Conservation (phyloP, 2,113 vertebrate species). For the Oenanthe oenanthe region DNA sequence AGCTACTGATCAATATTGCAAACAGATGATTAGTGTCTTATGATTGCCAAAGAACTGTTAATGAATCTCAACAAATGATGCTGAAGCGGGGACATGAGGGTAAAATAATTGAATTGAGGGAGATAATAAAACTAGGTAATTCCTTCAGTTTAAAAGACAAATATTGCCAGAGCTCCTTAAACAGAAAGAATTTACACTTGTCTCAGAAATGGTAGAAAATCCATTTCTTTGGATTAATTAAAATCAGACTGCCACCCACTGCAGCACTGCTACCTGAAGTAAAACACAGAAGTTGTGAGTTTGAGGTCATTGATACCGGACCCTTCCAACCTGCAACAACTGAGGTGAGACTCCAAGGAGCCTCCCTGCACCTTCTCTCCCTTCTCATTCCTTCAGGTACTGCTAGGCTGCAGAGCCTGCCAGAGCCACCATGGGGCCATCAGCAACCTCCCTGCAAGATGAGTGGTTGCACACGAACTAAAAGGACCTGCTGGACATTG, state of each 20-base stretch:
- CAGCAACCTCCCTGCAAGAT: neutral
- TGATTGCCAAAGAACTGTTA: constrained; percentile 30
- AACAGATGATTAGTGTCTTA: constrained; percentile 50
- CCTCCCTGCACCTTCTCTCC: neutral
- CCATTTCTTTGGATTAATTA: neutral
- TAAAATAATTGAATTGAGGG: constrained; percentile 19
- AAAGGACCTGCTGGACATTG: fast-evolving
- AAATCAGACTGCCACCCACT: neutral
- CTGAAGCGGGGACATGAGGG: neutral
- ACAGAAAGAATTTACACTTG: neutral
- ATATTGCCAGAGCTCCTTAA: constrained; percentile 18
- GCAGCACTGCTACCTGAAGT: neutral
- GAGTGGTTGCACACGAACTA: fast-evolving
- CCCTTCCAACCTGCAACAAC: neutral
- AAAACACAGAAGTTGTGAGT: neutral
- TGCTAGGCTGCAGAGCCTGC: fast-evolving
- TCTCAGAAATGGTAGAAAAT: neutral
- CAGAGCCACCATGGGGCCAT: neutral
- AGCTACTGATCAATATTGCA: constrained; percentile 47
- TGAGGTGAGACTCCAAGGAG: neutral
- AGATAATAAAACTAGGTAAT: constrained; percentile 1
- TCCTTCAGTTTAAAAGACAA: constrained; percentile 25
- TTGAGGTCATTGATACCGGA: neutral
- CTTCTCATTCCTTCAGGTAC: neutral
- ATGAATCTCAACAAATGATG: constrained; percentile 21